Base-by-base conservation (phyloP, 2,797 vertebrate genomes). In the Scyliorhinus canicula region DNA sequence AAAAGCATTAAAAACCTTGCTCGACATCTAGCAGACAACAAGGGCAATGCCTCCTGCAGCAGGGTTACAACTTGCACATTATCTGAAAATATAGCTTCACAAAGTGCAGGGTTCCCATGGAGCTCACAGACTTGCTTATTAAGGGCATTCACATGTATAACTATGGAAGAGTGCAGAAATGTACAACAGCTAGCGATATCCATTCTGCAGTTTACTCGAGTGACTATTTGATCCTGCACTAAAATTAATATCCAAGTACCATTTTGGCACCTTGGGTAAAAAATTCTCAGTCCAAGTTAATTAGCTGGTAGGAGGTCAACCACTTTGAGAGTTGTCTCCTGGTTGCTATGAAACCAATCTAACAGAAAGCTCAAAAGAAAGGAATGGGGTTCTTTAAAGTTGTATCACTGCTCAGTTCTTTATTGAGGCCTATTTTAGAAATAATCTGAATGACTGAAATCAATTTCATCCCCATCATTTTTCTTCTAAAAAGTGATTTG, bases 371-470 rank as follows among this genome's bases (percentile, higher is more conserved):
- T 91, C 88, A 91, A 91, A 88, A 63, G 35, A 63, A 91, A 91
- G 57, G 88, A 44, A 65, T 11, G 6, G 8, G 57, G 40, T 44
- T 44, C 2, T 26, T 91, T 65, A 5, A 91, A 91, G 57, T 91
- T 65, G n/a, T 11, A 40, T 91, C n/a, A 44, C 21, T 65, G 60
- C 60, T 44, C 7, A 90, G 55, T 40, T 63, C 86, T 60, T 90
- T 52, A 86, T 11, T 63, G 88, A 91, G 21, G 57, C 16, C 88
- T 11, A 91, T 91, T 91, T 91, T 65, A 91, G 57, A 91, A 91
- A 91, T 91, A 65, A 91, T 65, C 88, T 91, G 60, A 91, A 63
- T 40, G 88, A 91, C 88, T 44, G 88, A 91, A 65, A 65, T 91
- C 88, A 91, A 91, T 65, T 91, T 91, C 60, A 91, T 26, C 60